These are phyloP conservation scores for Dermochelys coriacea DNA, from an alignment of 2,797 vertebrate species.

Conservation along the genomic window DNA sequence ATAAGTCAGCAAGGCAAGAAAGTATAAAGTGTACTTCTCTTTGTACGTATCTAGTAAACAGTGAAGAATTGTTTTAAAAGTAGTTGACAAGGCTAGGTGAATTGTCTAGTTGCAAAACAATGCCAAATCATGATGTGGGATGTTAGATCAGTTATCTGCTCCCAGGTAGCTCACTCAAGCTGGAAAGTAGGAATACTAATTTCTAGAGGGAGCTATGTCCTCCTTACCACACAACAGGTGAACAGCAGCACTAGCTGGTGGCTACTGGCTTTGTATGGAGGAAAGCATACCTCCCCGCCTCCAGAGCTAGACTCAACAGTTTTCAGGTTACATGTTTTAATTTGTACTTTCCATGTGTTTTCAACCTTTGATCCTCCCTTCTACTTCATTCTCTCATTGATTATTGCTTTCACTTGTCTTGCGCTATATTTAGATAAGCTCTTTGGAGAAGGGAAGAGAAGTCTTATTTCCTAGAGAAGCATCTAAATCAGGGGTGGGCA, in stretches of 20 bases:
- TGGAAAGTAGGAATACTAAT: background rate
- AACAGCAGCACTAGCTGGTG: background rate
- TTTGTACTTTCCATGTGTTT: background rate
- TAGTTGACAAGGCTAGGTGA: background rate
- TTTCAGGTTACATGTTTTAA: background rate
- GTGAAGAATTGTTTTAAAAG: background rate
- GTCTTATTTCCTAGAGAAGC: background rate
- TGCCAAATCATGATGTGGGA: background rate
- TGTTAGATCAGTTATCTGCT: background rate
- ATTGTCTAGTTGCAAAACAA: background rate
- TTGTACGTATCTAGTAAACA: too few relatives aligned
- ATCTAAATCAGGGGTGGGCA: background rate
- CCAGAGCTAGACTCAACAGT: background rate
- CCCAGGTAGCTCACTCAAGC: background rate
- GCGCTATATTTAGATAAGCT: background rate
- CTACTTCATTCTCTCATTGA: background rate
- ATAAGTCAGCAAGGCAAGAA: background rate
- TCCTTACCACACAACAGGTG: background rate
- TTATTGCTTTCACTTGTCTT: background rate
- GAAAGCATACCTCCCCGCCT: rapidly evolving
- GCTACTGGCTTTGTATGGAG: background rate
- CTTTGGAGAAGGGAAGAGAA: background rate
- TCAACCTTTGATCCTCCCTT: background rate
- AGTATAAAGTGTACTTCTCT: background rate
- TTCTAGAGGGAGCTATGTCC: background rate